Evolutionary conservation across 35 echinoderm and acorn worm genomes (phyloP).

Genomic region (Ophiothrix spiculata): DNA sequence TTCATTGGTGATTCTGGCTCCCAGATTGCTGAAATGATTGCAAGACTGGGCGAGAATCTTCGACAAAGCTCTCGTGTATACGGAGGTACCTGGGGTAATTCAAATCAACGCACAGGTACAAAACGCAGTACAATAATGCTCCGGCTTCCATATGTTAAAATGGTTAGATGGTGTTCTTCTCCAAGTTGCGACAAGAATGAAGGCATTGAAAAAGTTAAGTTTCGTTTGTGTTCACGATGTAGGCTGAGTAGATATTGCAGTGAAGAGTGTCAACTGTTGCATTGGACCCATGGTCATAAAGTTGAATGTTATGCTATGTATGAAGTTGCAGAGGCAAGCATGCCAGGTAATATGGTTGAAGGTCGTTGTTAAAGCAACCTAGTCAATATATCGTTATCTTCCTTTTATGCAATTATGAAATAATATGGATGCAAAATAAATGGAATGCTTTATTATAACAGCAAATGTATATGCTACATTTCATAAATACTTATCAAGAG

Average conservation of each 20-base stretch:
- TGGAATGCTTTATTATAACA: neutral
- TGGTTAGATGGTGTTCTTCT: constrained; percentile 77
- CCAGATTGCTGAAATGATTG: constrained; percentile 80
- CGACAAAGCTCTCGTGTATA: constrained; percentile 62
- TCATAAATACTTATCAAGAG: neutral
- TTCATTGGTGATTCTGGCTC: constrained; percentile 80
- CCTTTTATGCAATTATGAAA: neutral
- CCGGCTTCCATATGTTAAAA: constrained; percentile 51
- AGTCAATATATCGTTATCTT: neutral
- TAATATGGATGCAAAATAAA: neutral
- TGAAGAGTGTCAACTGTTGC: constrained; percentile 73
- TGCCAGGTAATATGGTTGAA: no score
- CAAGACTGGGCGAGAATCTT: constrained; percentile 65
- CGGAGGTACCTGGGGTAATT: constrained; percentile 46
- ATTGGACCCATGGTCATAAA: constrained; percentile 81
- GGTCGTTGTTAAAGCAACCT: neutral
- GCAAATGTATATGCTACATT: neutral
- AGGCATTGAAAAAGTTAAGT: constrained; percentile 39
- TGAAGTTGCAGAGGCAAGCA: neutral
- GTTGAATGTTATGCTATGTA: constrained; percentile 43
- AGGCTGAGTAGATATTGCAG: constrained; percentile 76
- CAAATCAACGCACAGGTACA: constrained; percentile 18
- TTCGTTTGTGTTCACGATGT: constrained; percentile 76
- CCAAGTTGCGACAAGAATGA: constrained; percentile 60
- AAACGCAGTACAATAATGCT: constrained; percentile 43